Evolutionary conservation across 2,113 vertebrate species (phyloP), one percentile per base, ranked within the genome.

Genomic region (Microcebus ravelobensis): DNA sequence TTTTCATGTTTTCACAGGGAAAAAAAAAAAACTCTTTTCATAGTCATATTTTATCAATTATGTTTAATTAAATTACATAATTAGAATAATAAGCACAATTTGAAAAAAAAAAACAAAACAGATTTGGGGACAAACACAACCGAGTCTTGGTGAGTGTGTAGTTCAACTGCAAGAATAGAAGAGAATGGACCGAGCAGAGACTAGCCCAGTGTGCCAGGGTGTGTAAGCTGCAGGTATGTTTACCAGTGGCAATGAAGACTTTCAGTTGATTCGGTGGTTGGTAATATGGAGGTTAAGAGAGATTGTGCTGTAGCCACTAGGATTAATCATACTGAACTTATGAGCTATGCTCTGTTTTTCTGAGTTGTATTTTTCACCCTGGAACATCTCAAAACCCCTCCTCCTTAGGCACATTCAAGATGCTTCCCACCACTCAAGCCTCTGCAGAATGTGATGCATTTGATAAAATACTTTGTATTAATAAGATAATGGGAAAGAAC

Each of bases 21-120:
- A 68, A 39, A 4, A 39, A 39, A 70, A 63, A 50, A 0, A 8
- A n/a, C 27, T 59, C n/a, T 20, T 84, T 90, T 87, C 20, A 6
- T 6, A 18, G 36, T 81, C 50, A 65, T 4, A 50, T 23, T 76
- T 96, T 88, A 65, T 79, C 67, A 82, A 48, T 91, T 74, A 74
- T 74, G 27, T 52, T 73, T 79, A 39, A 79, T 42, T 82, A 48
- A 82, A 45, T 65, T 45, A 29, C 1, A 36, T 55, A 23, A 50
- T 90, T 87, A 92, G 31, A 65, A 87, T 31, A 55, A 52, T 15
- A 86, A 83, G 13, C 31, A 52, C 39, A 88, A 36, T 8, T 59
- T 50, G 71, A 39, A 71, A 18, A 2, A 88, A 80, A 31, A 85
- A 88, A 45, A 45, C n/a, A 45, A 80, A 31, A 85, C 17, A 42